These are phyloP conservation scores for Pammene aurita DNA, from an alignment of 2,888 invertebrate genomes.

Conservation along the genomic window DNA sequence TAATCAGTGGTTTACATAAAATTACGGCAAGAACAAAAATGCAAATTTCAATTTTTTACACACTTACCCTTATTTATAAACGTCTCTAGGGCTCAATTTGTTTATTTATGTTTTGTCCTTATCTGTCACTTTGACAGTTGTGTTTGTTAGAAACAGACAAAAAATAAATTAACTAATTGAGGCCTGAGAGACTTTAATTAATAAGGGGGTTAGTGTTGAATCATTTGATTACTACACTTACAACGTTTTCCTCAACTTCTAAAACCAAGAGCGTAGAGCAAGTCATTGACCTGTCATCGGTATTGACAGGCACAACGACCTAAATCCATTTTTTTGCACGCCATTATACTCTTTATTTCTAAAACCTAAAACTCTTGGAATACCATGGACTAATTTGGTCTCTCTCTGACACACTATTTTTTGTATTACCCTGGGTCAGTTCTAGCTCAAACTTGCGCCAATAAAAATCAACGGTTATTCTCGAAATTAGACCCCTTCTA, in stretches of 20 bases:
- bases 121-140: too few species aligned
- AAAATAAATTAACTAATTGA: too few species aligned
- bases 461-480: neutral
- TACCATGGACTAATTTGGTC: neutral
- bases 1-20: too few species aligned
- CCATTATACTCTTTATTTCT: neutral
- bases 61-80: too few species aligned
- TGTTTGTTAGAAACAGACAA: too few species aligned
- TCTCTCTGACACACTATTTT: neutral
- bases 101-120: too few species aligned
- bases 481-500: neutral
- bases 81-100: too few species aligned
- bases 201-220: neutral
- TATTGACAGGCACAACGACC: neutral
- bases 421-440: slow-evolving; percentile 14
- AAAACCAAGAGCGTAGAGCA: neutral
- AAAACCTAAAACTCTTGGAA: too few species aligned
- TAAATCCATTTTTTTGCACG: neutral
- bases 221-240: neutral
- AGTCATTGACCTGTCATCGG: neutral
- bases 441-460: neutral
- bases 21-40: too few species aligned
- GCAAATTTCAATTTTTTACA: too few species aligned
- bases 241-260: neutral
- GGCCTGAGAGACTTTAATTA: too few species aligned